These are phyloP conservation scores for Kryptolebias ocellatus DNA, from an alignment of 2,797 vertebrate genomes.

Conservation along the genomic window DNA sequence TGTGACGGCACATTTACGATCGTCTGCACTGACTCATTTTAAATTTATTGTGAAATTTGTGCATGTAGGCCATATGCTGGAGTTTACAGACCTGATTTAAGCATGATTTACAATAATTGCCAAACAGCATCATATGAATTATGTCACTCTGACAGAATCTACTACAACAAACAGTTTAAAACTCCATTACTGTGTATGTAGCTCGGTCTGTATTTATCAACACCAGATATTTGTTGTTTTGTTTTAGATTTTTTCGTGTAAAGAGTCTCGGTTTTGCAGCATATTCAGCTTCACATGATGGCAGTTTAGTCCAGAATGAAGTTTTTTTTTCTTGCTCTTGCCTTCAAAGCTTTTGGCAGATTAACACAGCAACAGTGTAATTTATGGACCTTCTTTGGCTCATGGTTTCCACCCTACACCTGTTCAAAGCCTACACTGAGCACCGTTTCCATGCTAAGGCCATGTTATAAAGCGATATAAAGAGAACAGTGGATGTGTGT, in stretches of 20 bases:
- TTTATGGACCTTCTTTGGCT: constrained; percentile 76
- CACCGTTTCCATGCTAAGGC: constrained; percentile 57
- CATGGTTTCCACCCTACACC: constrained; percentile 72
- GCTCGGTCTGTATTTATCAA: too few relatives aligned
- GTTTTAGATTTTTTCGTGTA: neutral
- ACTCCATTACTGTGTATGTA: too few relatives aligned
- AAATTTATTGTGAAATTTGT: neutral
- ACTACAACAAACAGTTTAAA: too few relatives aligned
- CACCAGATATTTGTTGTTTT: too few relatives aligned
- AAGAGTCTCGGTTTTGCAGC: neutral
- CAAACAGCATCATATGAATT: too few relatives aligned
- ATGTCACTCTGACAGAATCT: too few relatives aligned
- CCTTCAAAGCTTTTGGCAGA: constrained; percentile 79
- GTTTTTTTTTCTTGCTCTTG: constrained; percentile 51
- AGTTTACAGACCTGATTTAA: too few relatives aligned
- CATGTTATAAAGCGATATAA: constrained; percentile 25
- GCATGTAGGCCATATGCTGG: too few relatives aligned
- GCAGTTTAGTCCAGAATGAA: neutral
- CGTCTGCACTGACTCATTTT: too few relatives aligned
- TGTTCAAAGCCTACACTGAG: constrained; percentile 73
- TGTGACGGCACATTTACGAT: too few relatives aligned
- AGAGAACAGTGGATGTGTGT: constrained; percentile 53
- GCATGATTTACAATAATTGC: too few relatives aligned
- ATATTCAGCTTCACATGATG: neutral
- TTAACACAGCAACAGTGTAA: constrained; percentile 74